These are phyloP conservation scores for Paedocypris sp. DNA, from an alignment of 2,113 vertebrate species.

Conservation along the genomic window DNA sequence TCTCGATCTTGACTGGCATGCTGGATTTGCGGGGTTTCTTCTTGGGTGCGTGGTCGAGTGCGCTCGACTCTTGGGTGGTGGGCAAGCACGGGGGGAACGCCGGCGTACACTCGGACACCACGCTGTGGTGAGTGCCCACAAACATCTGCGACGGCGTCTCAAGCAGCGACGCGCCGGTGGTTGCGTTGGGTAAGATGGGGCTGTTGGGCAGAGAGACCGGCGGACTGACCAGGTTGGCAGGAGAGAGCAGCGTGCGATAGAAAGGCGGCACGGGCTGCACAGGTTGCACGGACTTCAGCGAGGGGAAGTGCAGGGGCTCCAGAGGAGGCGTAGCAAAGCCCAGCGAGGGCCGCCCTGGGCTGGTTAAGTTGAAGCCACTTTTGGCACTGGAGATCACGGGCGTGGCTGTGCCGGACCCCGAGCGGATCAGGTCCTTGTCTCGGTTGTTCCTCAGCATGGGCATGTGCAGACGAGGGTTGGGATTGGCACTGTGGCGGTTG, in stretches of 20 bases:
- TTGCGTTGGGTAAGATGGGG: constrained; percentile 81
- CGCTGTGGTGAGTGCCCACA: constrained; percentile 57
- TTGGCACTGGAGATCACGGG: constrained; percentile 94
- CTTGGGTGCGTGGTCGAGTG: constrained; percentile 80
- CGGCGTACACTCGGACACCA: constrained; percentile 66
- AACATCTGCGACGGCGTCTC: constrained; percentile 66
- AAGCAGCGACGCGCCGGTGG: constrained; percentile 60
- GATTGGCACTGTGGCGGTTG: constrained; percentile 96
- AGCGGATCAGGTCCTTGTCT: constrained; percentile 96
- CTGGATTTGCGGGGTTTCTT: constrained; percentile 98
- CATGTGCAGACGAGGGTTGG: constrained; percentile 96
- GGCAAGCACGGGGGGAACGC: constrained; percentile 59
- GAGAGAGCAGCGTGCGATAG: constrained; percentile 88
- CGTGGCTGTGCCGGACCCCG: constrained; percentile 76
- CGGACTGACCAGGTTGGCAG: constrained; percentile 89
- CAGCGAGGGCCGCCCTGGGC: constrained; percentile 85
- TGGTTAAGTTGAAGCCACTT: constrained; percentile 82
- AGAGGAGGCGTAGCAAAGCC: constrained; percentile 91
- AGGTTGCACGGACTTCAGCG: constrained; percentile 93
- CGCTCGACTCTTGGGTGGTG: constrained; percentile 62
- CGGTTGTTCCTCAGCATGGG: constrained; percentile 98
- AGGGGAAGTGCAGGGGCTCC: constrained; percentile 86
- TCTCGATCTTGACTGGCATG: constrained; percentile 99
- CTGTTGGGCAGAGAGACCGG: constrained; percentile 89
- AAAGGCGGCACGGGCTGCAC: constrained; percentile 97